phyloP scores from a whole-genome alignment of 2,888 invertebrate genomes.

The Caenorhabditis parvicauda region DNA sequence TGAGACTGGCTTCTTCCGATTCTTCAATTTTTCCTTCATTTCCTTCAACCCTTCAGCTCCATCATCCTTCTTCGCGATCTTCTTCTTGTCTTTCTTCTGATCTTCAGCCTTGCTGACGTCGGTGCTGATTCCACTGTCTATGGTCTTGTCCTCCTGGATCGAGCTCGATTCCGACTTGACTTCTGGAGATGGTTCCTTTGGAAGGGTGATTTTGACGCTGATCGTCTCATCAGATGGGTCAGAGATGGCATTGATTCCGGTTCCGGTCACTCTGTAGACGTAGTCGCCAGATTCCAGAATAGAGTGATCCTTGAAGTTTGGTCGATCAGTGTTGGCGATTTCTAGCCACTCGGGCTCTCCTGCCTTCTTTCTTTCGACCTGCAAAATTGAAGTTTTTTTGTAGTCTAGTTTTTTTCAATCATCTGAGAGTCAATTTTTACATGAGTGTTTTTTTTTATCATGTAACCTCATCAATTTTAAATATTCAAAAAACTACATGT shows the following conservation, averaged over 20 bases:
- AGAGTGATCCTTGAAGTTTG: constrained; percentile 50
- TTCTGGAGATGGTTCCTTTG: constrained; percentile 8
- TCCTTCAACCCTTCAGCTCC: constrained; percentile 24
- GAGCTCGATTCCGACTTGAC: background rate
- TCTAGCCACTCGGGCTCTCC: constrained; percentile 51
- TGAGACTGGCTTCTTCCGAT: no score
- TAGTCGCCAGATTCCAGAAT: constrained; percentile 45
- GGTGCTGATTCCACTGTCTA: constrained; percentile 12
- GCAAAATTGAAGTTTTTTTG: no score
- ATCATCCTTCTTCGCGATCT: constrained; percentile 19
- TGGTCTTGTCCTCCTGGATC: constrained; percentile 7
- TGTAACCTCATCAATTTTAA: no score
- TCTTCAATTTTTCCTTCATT: constrained; percentile 31
- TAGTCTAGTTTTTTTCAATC: no score
- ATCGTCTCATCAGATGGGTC: constrained; percentile 30
- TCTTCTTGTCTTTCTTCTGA: constrained; percentile 29
- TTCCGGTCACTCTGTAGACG: constrained; percentile 46
- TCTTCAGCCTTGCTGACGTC: constrained; percentile 9
- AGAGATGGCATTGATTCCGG: constrained; percentile 33
- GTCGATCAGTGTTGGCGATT: constrained; percentile 48
- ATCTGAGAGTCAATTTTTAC: no score
- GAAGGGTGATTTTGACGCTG: constrained; percentile 18
- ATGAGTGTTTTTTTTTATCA: no score
- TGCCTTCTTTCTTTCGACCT: constrained; percentile 25
- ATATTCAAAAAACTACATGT: no score